Base-by-base conservation (phyloP, 2,113 vertebrate species). In the Pyrgilauda ruficollis region DNA sequence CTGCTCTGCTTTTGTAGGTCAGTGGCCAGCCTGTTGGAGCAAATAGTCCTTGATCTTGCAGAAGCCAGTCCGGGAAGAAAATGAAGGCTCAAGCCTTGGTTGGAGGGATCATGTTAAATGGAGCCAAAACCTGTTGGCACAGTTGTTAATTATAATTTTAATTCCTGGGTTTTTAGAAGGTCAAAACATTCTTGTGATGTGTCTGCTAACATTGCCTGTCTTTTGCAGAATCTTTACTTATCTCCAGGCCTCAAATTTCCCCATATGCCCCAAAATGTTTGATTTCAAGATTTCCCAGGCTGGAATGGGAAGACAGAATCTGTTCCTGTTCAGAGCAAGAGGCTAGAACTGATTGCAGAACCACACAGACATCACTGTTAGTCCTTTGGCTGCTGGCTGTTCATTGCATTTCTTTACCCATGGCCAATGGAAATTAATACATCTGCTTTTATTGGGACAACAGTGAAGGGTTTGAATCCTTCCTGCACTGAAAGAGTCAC, bases 1-100 rank as follows among this genome's bases (percentile, higher is more conserved):
- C 76, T 93, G 37, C 24, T 84, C 33, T 81, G 26, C n/a, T n/a
- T n/a, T n/a, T 94, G 61, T 94, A 77, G 83, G 83, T 93, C 92
- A 94, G 68, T 80, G 68, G 55, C 63, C 67, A 77, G 76, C 11
- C 82, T 74, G 33, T 17, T 90, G 83, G 50, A 77, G 73, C 63
- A 77, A 58, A 53, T 4, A 55, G 50, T 67, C 78, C 83, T 86
- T 94, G 70, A 66, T 90, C 72, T 88, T 88, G 47, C 43, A 81
- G 59, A 85, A 95, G 41, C 14, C 16, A 14, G 33, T 37, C 50
- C 77, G 79, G 76, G 72, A 69, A 85, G 63, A 41, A 93, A 92
- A 58, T 0, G 4, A 66, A 90, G 33, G 26, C 43, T 92, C 59
- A 53, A 43, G 41, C 22, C 43, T 80, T 86, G 81, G 63, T 84